Evolutionary conservation across 2,113 vertebrate genomes (phyloP), one percentile per base, ranked within the genome.

Genomic region (Trichomycterus rosablanca): DNA sequence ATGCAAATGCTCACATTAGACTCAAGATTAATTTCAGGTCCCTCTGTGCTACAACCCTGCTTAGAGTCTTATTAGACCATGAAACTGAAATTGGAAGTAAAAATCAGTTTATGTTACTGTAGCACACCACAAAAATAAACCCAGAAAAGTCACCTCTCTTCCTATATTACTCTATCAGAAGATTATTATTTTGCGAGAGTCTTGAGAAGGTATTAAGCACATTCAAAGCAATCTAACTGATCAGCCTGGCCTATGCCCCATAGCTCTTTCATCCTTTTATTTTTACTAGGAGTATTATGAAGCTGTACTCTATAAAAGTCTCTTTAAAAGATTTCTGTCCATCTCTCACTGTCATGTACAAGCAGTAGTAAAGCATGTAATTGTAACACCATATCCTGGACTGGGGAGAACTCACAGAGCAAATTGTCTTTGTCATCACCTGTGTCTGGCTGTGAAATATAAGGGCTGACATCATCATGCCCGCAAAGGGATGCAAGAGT

Each of bases 371-470:
- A 75, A 87, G 87, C 87, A 78, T 91, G 82, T 93, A 89, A 95
- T 91, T 82, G 81, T 83, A 88, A 86, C 85, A 89, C 88, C 88
- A 85, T 89, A 87, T 90, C 88, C 81, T 81, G 77, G 63, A 78
- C 85, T 85, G 82, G 73, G 84, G 85, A 86, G 83, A 90, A 90
- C 90, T 89, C 84, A 86, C 87, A 85, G 83, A 86, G 87, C 89
- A 92, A 94, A 94, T 91, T 92, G 88, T 85, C 86, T 83, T 67
- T 93, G 89, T 95, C 91, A 91, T 89, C 88, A 57, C 90, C 78
- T 81, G 78, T 75, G 85, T 79, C 81, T 84, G 76, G 80, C 84
- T 61, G 74, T 90, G 86, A 94, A 91, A 90, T 87, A 90, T 82
- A 74, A 84, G 79, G 85, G 81, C 80, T 82, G 75, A 85, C 83